These are phyloP conservation scores for Crotalus tigris DNA, from an alignment of 2,113 vertebrate species.

Conservation along the genomic window DNA sequence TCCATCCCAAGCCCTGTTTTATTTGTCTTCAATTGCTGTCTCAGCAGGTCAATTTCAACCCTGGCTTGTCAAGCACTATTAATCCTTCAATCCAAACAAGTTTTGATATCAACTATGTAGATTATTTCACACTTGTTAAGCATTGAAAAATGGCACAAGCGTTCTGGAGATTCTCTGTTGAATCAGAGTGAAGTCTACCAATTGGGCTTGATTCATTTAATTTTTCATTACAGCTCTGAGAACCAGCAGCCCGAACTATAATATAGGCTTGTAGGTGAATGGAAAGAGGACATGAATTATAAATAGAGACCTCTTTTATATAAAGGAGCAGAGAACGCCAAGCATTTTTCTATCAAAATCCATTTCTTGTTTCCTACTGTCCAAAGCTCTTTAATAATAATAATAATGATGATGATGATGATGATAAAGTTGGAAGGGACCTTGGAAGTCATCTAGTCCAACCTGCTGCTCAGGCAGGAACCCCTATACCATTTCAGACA, in stretches of 20 bases:
- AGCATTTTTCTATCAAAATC: not conserved
- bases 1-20: not conserved
- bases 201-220: not conserved
- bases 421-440: too few species aligned
- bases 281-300: not conserved
- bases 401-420: too few species aligned
- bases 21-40: constrained; percentile 5
- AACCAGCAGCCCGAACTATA: not conserved
- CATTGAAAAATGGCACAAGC: not conserved
- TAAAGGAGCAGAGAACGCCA: not conserved
- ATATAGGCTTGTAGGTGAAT: not conserved
- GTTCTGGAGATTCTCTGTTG: not conserved
- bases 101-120: constrained; percentile 1
- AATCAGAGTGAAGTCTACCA: not conserved
- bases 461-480: too few species aligned
- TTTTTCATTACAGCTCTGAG: not conserved
- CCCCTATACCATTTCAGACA: too few species aligned
- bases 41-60: not conserved
- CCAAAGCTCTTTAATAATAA: not conserved
- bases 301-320: not conserved
- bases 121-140: constrained; percentile 17
- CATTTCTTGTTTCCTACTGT: not conserved
- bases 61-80: constrained; percentile 14
- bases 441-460: too few species aligned
- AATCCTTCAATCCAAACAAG: not conserved